Evolutionary conservation across 2,888 invertebrate genomes (phyloP), one percentile per base, ranked within the genome.

Genomic region (Epistrophe eligans): DNA sequence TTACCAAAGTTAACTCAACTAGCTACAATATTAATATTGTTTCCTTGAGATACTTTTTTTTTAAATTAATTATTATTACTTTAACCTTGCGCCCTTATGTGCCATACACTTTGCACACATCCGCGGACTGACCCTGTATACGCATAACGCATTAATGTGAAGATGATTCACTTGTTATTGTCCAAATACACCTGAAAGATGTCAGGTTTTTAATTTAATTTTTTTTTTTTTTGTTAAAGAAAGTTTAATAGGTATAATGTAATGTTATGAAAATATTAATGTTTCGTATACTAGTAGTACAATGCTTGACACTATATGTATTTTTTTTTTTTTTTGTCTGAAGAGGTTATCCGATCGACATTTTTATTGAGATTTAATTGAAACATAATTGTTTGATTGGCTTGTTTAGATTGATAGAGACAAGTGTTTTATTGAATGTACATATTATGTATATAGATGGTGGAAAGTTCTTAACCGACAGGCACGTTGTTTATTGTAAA

Each of bases 111-210:
- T 48, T 1, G 9, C 10, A 9, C 17, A 48, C 10, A 17, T 7
- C 0, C 4, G 0, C 2, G 15, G 15, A n/a, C 5, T 9, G 43
- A 9, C 62, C 24, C 62, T 62, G 62, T 40, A 38, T 50, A 66
- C 43, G 70, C 43, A 64, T 70, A 43, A 66, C 48, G 62, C 43
- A 64, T 70, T 79, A 64, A 45, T 73, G 43, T 40, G 76, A 77
- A 73, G 84, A 81, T 81, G 84, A 84, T 72, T 80, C 84, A 81
- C 71, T 40, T 72, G 76, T 84, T 70, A 24, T 66, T 70, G 43
- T 64, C 58, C 58, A 66, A 80, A 84, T 71, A 48, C 67, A 72
- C 52, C 66, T 80, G 43, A 66, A 66, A 66, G 80, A 77, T 58
- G 66, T 52, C 71, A 66, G 40, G 43, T 64, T 74, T 50, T 66